Evolutionary conservation across 1,140 invertebrate genomes (phyloP), one percentile per base, ranked within the genome.

Genomic region (Aporrectodea caliginosa): DNA sequence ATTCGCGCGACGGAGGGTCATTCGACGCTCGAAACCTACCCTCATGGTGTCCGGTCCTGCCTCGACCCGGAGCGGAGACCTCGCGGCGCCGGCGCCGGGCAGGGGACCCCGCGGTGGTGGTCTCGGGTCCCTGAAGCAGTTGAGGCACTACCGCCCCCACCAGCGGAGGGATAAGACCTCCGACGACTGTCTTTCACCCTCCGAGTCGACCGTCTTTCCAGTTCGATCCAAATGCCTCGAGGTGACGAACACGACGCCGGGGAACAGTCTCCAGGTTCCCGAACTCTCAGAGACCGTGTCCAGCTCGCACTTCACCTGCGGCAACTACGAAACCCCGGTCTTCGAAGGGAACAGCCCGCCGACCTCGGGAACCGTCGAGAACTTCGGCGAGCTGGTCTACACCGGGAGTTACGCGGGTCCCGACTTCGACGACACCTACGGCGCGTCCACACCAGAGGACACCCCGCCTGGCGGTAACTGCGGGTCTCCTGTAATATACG

Each of bases 1-100:
- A 68, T 58, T 81, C 69, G 83, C 83, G n/a, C 78, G 79, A 16
- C 35, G 76, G 34, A 69, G 83, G 35, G 80, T 78, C 2, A 69
- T 69, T 35, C 27, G 34, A 29, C 35, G 30, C 32, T 34, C 43
- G 43, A 58, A 58, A 22, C 43, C 6, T 58, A 6, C 6, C 22
- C 43, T 6, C 6, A 12, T 58, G 43, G 22, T 12, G 6, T 6
- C 43, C 43, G 43, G 22, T 58, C 43, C 22, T 22, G 6, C 22
- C 43, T 22, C 43, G 43, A 22, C 6, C 43, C 6, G 43, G 43
- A 22, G 6, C 43, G 22, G 6, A 6, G 43, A 12, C 43, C 6
- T 58, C 22, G 43, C 6, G 6, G 6, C 43, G 43, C 6, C 43
- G 43, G 43, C n/a, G n/a, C n/a, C n/a, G 43, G 43, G 6, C 43